Percentiles rank a stretch among this genome's conserved stretches.
These are phyloP conservation scores for Drosophila suzukii DNA, from an alignment of 1,140 invertebrate genomes.

Conservation along the genomic window DNA sequence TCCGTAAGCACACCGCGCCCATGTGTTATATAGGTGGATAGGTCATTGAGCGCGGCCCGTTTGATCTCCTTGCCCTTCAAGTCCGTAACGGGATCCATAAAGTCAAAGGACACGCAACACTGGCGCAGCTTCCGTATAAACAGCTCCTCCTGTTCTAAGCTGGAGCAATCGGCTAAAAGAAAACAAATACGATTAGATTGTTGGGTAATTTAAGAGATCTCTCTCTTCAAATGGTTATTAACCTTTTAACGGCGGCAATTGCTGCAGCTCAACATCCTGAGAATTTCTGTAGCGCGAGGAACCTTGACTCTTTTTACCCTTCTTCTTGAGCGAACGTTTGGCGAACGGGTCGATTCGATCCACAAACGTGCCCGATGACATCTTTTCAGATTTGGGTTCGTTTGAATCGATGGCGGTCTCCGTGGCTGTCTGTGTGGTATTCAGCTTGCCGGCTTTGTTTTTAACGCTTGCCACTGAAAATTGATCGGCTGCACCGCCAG, in stretches of 20 bases:
- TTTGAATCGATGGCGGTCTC: constrained; percentile 79
- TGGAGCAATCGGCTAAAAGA: constrained; percentile 85
- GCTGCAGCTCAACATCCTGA: constrained; percentile 94
- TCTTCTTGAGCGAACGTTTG: constrained; percentile 96
- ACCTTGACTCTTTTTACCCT: constrained; percentile 96
- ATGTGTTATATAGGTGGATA: constrained; percentile 98
- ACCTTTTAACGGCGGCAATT: constrained; percentile 95
- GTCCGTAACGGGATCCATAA: constrained; percentile 99
- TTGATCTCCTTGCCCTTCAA: constrained; percentile 99
- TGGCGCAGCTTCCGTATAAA: constrained; percentile 99
- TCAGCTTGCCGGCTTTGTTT: constrained; percentile 78
- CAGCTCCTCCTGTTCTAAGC: constrained; percentile 97
- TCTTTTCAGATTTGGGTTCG: constrained; percentile 85
- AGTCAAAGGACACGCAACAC: constrained; percentile 99
- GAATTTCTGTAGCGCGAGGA: constrained; percentile 95
- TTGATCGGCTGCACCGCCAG: constrained; percentile 44
- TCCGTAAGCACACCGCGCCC: constrained; percentile 98
- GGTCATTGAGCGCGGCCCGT: constrained; percentile 97
- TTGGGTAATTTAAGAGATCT: background rate
- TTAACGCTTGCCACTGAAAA: constrained; percentile 73
- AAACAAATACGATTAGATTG: background rate
- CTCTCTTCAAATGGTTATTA: constrained; percentile 72
- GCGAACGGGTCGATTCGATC: constrained; percentile 97
- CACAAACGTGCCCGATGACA: constrained; percentile 94
- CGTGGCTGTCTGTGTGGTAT: constrained; percentile 82